These are phyloP conservation scores for Pelmatolapia mariae DNA, from an alignment of 2,113 vertebrate species.

Conservation along the genomic window DNA sequence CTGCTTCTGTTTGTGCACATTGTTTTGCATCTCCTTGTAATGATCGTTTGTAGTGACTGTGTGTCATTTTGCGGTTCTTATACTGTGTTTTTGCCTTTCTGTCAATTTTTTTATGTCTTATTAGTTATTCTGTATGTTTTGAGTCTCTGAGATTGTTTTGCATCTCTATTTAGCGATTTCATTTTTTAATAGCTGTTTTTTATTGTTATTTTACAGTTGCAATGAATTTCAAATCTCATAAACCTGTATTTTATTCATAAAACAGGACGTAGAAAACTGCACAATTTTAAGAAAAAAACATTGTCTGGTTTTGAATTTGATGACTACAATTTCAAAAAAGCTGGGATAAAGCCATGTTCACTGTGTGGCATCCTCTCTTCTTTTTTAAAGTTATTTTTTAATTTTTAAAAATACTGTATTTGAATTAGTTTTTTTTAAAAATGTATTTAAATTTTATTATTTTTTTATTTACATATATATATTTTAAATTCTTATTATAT, in stretches of 20 bases:
- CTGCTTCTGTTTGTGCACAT: background rate
- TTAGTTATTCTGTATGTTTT: background rate
- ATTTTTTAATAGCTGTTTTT: background rate
- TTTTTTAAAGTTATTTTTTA: background rate
- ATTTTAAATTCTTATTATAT: too few relatives aligned
- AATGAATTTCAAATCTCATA: background rate
- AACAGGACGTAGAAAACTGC: fast-evolving
- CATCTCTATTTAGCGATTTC: background rate
- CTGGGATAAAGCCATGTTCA: fast-evolving
- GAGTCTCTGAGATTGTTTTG: background rate
- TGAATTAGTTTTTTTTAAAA: background rate
- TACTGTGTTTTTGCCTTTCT: background rate
- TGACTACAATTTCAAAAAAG: background rate
- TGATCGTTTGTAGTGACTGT: fast-evolving
- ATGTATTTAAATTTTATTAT: background rate
- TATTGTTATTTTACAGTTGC: background rate
- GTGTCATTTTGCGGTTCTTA: background rate
- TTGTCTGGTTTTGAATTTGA: background rate
- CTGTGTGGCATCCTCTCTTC: fast-evolving
- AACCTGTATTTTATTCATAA: background rate
- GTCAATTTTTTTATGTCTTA: background rate
- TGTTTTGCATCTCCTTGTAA: background rate
- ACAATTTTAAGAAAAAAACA: background rate
- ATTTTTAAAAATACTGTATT: background rate
- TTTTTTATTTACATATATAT: too few relatives aligned